These are phyloP conservation scores for Ornithoptera priamus DNA, from an alignment of 2,888 invertebrate species.

Conservation along the genomic window DNA sequence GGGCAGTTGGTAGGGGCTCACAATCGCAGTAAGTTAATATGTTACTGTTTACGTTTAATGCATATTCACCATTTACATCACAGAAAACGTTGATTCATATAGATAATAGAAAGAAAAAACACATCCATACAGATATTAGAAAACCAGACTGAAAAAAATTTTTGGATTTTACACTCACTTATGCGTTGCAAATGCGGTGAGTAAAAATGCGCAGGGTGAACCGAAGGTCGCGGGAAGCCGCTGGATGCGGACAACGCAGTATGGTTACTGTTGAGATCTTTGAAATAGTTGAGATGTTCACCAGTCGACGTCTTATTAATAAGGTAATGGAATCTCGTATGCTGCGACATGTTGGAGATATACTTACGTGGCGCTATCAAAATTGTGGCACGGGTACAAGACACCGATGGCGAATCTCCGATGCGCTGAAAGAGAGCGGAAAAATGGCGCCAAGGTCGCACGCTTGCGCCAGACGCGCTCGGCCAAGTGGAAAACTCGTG, in stretches of 20 bases:
- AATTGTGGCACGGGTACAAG: constrained; percentile 33
- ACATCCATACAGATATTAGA: background rate
- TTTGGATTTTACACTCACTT: too few species aligned
- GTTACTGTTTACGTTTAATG: constrained; percentile 13
- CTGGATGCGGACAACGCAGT: too few species aligned
- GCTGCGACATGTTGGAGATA: constrained; percentile 32
- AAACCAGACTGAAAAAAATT: too few species aligned
- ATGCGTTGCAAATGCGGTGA: too few species aligned
- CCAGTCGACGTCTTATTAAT: too few species aligned
- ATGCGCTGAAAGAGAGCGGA: constrained; percentile 77
- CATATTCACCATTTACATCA: background rate
- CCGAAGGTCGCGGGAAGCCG: too few species aligned
- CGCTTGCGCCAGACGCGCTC: constrained; percentile 61
- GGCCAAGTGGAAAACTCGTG: constrained; percentile 64
- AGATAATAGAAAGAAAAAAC: background rate
- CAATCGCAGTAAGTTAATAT: constrained; percentile 8
- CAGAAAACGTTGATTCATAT: background rate
- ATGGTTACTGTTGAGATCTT: too few species aligned
- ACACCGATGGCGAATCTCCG: constrained; percentile 51
- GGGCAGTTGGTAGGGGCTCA: constrained; percentile 27
- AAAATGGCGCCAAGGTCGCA: constrained; percentile 75
- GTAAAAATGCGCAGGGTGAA: too few species aligned
- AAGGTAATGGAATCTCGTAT: background rate
- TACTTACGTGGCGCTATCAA: constrained; percentile 37
- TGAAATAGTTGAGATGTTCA: too few species aligned